phyloP scores from a whole-genome alignment of 2,888 invertebrate species.

The Dynastes maya region DNA sequence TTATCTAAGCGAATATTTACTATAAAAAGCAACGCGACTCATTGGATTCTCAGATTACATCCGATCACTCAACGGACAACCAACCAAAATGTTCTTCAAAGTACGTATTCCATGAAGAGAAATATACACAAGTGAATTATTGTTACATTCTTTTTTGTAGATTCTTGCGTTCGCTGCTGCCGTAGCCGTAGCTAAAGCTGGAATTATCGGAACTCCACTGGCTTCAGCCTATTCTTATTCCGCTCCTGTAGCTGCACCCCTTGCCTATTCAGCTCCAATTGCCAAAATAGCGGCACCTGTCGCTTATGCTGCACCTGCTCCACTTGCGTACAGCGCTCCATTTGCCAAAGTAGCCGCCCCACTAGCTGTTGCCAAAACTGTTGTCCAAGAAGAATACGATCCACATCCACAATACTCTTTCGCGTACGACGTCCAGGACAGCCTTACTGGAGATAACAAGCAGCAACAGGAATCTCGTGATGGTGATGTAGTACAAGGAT shows the following conservation, averaged over 20 bases:
- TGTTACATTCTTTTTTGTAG: constrained; percentile 16
- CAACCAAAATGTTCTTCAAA: constrained; percentile 51
- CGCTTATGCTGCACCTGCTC: constrained; percentile 58
- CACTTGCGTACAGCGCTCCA: constrained; percentile 60
- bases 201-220: constrained; percentile 55
- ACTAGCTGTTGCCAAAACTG: constrained; percentile 62
- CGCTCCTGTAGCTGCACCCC: constrained; percentile 54
- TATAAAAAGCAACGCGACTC: neutral
- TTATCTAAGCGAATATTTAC: neutral
- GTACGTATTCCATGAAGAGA: constrained; percentile 28
- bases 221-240: constrained; percentile 50
- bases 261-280: constrained; percentile 53
- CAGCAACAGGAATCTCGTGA: constrained; percentile 73
- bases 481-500: constrained; percentile 74
- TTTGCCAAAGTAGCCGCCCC: constrained; percentile 62
- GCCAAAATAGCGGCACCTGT: constrained; percentile 65
- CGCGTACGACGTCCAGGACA: constrained; percentile 74
- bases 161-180: constrained; percentile 66
- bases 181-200: constrained; percentile 55
- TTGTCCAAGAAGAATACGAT: constrained; percentile 69
- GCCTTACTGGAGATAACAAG: constrained; percentile 75
- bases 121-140: neutral
- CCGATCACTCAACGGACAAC: neutral
- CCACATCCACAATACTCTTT: constrained; percentile 74
- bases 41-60: neutral